Percentiles rank a stretch among this genome's conserved stretches.
These are phyloP conservation scores for Ectemnius cavifrons DNA, from an alignment of 2,888 invertebrate species.

Conservation along the genomic window DNA sequence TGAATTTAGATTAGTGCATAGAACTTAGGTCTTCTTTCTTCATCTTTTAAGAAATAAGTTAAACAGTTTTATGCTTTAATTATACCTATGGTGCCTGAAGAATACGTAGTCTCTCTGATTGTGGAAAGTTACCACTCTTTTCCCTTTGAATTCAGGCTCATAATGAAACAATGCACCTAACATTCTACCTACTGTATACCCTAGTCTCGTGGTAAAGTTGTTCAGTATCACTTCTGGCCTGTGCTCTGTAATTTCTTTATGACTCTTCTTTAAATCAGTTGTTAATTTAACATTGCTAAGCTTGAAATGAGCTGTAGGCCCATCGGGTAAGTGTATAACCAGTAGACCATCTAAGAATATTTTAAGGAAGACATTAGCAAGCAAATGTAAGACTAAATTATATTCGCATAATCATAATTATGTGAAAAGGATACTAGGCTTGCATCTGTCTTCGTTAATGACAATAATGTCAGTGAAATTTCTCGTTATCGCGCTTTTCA, in stretches of 20 bases:
- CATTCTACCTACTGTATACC: conserved; percentile 94
- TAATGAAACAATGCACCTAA: conserved; percentile 96
- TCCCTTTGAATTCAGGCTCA: conserved; percentile 95
- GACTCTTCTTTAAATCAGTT: conserved; percentile 88
- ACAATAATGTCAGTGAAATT: conserved; percentile 93
- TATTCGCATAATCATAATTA: conserved; percentile 11
- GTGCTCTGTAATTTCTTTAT: conserved; percentile 90
- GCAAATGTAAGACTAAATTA: not conserved
- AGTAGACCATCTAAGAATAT: conserved; percentile 87
- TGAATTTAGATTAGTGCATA: not conserved
- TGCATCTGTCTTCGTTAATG: conserved; percentile 95
- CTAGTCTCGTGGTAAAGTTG: conserved; percentile 97
- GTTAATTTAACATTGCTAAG: conserved; percentile 95
- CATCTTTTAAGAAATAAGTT: not conserved
- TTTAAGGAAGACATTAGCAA: conserved; percentile 51
- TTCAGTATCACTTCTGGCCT: conserved; percentile 95
- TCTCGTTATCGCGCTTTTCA: conserved; percentile 89
- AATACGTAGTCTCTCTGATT: conserved; percentile 99
- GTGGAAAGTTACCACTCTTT: conserved; percentile 97
- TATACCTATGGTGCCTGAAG: conserved; percentile 95
- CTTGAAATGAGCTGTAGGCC: conserved; percentile 98
- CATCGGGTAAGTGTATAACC: conserved; percentile 95
- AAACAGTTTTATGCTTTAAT: conserved; percentile 3
- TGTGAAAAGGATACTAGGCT: conserved; percentile 83
- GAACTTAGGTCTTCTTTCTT: not conserved